These are phyloP conservation scores for Imbricaverruca yamaguchii DNA, from an alignment of 2,888 invertebrate genomes.

Conservation along the genomic window DNA sequence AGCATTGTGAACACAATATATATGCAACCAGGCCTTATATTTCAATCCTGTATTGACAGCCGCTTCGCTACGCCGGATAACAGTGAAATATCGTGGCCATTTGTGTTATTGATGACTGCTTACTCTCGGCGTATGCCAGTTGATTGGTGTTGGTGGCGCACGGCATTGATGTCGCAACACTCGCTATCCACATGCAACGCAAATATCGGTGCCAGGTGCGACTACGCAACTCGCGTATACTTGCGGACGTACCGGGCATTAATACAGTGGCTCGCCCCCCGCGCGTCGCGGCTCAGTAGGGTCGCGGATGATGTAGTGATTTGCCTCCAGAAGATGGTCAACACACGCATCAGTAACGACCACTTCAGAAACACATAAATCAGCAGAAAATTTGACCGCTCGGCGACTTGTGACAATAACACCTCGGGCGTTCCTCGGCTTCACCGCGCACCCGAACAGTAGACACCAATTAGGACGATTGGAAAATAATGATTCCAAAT, in stretches of 20 bases:
- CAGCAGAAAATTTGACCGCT: not conserved
- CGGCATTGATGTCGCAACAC: not conserved
- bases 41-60: not conserved
- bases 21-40: not conserved
- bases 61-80: not conserved
- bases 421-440: not conserved
- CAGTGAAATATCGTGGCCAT: not conserved
- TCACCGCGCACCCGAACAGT: not conserved
- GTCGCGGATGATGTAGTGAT: not conserved
- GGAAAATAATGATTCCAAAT: slow-evolving; percentile 2
- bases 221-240: not conserved
- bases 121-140: not conserved
- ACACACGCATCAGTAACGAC: not conserved
- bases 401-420: too few species aligned
- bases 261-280: not conserved
- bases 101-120: not conserved
- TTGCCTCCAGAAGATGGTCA: not conserved
- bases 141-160: not conserved
- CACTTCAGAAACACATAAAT: not conserved
- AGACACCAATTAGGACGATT: not conserved
- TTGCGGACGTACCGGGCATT: not conserved
- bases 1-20: not conserved
- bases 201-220: too few species aligned
- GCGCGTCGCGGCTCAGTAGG: too few species aligned
- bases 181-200: too few species aligned